Evolutionary conservation across 1,140 invertebrate species (phyloP).

Genomic region (Bombus difficillimus): DNA sequence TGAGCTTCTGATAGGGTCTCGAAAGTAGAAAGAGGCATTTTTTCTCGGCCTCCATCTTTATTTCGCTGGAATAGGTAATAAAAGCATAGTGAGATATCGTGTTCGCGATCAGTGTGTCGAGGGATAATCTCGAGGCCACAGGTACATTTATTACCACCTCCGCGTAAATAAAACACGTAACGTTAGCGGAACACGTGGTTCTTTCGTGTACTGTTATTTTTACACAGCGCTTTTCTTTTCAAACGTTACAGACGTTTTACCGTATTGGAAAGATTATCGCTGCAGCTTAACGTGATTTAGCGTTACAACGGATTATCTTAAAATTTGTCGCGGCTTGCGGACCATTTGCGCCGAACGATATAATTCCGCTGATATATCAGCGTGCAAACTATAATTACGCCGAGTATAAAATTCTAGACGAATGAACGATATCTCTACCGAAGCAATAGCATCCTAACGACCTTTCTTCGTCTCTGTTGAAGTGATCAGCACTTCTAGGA

Average conservation of each 20-base stretch:
- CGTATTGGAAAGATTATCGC: not conserved
- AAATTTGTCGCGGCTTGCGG: not conserved
- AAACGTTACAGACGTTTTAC: not conserved
- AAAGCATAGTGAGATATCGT: slow-evolving; percentile 49
- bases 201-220: not conserved
- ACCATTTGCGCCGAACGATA: no score
- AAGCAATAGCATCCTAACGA: not conserved
- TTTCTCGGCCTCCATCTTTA: slow-evolving; percentile 13
- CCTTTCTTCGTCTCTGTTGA: no score
- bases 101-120: slow-evolving; percentile 24
- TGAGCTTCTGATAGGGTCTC: slow-evolving; percentile 23
- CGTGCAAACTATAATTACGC: no score
- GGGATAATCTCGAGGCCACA: slow-evolving; percentile 30
- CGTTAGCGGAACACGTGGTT: not conserved
- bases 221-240: not conserved
- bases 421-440: not conserved
- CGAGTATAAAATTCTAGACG: no score
- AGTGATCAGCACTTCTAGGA: no score
- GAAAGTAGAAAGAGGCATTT: slow-evolving; percentile 36
- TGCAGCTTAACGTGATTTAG: not conserved
- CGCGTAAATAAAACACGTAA: not conserved
- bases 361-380: no score
- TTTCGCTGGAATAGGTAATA: slow-evolving; percentile 47
- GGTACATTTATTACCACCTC: slow-evolving; percentile 30
- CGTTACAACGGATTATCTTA: not conserved